Evolutionary conservation across 1,140 invertebrate species (phyloP).

Genomic region (Batillaria attramentaria): DNA sequence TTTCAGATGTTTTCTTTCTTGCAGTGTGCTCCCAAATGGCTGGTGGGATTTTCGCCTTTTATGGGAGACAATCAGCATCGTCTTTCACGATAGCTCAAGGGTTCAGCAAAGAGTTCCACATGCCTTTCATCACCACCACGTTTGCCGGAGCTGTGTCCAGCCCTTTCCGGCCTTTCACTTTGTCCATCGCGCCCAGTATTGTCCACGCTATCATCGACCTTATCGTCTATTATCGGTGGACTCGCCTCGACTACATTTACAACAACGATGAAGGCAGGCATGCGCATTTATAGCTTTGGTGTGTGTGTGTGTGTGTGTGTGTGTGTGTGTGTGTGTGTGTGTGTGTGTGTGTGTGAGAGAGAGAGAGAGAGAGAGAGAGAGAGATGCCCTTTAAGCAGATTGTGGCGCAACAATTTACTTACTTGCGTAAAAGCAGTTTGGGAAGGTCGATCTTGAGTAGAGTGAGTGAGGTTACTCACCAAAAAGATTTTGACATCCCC

Average conservation of each 20-base stretch:
- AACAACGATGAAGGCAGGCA: conserved; percentile 51
- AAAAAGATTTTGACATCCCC: no score
- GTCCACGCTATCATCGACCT: conserved; percentile 41
- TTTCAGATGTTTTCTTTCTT: no score
- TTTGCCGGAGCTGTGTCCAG: conserved; percentile 15
- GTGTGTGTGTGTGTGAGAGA: conserved; percentile 16
- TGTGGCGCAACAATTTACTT: no score
- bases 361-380: not conserved
- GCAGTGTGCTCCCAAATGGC: conserved; percentile 93
- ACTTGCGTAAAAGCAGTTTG: no score
- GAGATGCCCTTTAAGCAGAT: no score
- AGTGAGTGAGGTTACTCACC: no score
- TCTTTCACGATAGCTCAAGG: conserved; percentile 94
- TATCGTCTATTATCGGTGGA: conserved; percentile 40
- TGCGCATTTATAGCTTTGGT: not conserved
- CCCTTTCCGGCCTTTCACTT: conserved; percentile 29
- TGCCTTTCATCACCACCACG: conserved; percentile 82
- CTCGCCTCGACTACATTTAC: conserved; percentile 48
- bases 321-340: conserved; percentile 14
- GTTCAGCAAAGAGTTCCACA: conserved; percentile 94
- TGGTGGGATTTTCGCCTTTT: conserved; percentile 91
- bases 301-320: conserved; percentile 24
- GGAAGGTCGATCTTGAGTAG: no score
- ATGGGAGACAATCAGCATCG: conserved; percentile 90
- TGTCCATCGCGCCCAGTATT: conserved; percentile 45